Evolutionary conservation across 2,888 invertebrate genomes (phyloP).

Genomic region (Hydraecia micacea): DNA sequence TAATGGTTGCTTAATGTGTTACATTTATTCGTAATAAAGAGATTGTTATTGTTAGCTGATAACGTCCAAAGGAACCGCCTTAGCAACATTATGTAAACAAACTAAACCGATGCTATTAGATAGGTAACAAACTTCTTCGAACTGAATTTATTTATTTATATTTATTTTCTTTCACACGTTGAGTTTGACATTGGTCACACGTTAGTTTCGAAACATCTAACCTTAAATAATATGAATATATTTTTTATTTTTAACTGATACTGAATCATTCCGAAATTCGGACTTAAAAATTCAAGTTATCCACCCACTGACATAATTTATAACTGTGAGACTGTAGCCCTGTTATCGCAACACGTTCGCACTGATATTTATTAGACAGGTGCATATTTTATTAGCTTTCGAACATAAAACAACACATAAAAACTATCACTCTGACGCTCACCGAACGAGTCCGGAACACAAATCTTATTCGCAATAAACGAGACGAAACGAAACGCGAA

Average conservation of each 20-base stretch:
- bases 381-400: constrained; percentile 82
- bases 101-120: constrained; percentile 31
- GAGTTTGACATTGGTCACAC: constrained; percentile 27
- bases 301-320: constrained; percentile 77
- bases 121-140: constrained; percentile 46
- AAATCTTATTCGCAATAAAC: constrained; percentile 85
- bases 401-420: constrained; percentile 79
- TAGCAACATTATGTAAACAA: constrained; percentile 43
- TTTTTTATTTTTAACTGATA: constrained; percentile 30
- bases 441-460: constrained; percentile 72
- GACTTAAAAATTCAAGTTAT: constrained; percentile 66
- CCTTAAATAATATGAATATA: constrained; percentile 39
- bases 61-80: constrained; percentile 41
- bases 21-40: constrained; percentile 42
- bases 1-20: constrained; percentile 44
- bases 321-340: constrained; percentile 71
- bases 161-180: constrained; percentile 9
- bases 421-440: constrained; percentile 77
- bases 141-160: constrained; percentile 8
- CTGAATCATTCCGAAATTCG: constrained; percentile 45
- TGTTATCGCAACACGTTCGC: constrained; percentile 77
- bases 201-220: constrained; percentile 33
- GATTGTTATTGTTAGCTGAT: constrained; percentile 60
- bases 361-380: constrained; percentile 80
- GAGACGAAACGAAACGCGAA: constrained; percentile 79